Conservation (phyloP, 2,888 invertebrate species). For the Chouioia cunea region DNA sequence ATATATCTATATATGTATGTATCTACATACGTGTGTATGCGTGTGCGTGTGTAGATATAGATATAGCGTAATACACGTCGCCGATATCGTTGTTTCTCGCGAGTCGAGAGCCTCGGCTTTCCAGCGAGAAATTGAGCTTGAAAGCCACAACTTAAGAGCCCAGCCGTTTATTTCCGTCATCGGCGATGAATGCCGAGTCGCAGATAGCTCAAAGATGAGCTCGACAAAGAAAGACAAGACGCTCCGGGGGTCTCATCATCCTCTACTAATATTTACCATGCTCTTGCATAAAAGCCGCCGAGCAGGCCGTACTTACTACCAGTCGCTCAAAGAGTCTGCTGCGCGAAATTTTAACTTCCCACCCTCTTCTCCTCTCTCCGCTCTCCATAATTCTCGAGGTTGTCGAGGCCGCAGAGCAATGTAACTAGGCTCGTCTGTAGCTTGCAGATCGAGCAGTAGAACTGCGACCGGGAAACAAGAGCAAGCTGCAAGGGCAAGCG, state of each 20-base stretch:
- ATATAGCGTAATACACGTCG: no score
- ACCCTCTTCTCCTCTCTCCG: not conserved
- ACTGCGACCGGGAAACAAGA: not conserved
- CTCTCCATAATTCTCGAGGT: constrained; percentile 21
- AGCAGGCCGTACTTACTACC: not conserved
- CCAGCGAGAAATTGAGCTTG: no score
- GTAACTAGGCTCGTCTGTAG: not conserved
- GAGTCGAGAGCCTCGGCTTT: no score
- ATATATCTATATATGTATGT: no score
- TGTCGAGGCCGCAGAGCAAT: constrained; percentile 31
- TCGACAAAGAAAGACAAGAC: constrained; percentile 40
- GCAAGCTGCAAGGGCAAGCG: not conserved
- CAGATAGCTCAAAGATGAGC: not conserved
- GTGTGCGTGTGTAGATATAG: no score
- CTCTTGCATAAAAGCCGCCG: constrained; percentile 57
- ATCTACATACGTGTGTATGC: no score
- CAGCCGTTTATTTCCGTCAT: constrained; percentile 21
- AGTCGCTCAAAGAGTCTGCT: not conserved
- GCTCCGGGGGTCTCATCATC: constrained; percentile 59
- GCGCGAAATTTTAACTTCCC: no score
- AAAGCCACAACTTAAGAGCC: no score
- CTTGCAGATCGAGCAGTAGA: not conserved
- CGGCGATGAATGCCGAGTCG: constrained; percentile 15
- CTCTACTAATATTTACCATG: constrained; percentile 65
- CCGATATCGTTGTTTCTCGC: no score